Conservation (phyloP, 2,113 vertebrate species). For the Propithecus coquereli region DNA sequence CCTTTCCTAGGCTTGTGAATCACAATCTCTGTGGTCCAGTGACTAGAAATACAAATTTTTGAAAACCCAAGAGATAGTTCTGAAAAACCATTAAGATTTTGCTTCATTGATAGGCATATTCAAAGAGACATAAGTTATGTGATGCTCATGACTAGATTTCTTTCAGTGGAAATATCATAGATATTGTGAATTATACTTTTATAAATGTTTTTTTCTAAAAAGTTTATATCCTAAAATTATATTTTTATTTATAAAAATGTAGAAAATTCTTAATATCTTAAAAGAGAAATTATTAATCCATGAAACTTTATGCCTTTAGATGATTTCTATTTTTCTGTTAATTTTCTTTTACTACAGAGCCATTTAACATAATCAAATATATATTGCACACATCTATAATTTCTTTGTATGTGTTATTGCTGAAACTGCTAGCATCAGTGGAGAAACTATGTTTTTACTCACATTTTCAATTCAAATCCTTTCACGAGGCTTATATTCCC, state of each 20-base stretch:
- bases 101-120: background rate
- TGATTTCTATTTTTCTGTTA: background rate
- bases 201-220: background rate
- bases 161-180: background rate
- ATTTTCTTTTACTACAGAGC: background rate
- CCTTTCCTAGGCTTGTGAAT: background rate
- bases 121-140: background rate
- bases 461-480: background rate
- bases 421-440: background rate
- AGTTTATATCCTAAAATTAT: background rate
- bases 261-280: background rate
- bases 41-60: background rate
- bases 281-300: background rate
- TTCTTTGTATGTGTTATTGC: background rate
- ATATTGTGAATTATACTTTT: background rate
- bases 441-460: background rate
- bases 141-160: background rate
- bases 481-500: background rate
- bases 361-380: constrained; percentile 25
- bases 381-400: background rate
- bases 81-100: background rate
- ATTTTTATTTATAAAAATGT: background rate
- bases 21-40: background rate
- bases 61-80: background rate
- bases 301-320: background rate